These are phyloP conservation scores for Pinctada fucata DNA, from an alignment of 2,888 invertebrate species.

Conservation along the genomic window DNA sequence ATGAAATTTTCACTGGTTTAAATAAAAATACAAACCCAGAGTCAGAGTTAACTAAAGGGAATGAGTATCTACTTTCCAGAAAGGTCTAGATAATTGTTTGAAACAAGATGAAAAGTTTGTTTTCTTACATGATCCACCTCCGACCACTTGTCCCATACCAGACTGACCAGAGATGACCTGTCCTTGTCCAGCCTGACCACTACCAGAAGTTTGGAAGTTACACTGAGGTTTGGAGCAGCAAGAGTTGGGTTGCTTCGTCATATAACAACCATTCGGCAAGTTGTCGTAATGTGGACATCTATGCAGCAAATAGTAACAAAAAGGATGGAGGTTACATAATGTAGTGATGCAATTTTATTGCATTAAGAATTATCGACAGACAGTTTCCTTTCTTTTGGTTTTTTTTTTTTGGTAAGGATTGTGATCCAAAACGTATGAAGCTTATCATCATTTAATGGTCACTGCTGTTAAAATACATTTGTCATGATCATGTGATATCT, in stretches of 20 bases:
- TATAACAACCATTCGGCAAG: conserved; percentile 50
- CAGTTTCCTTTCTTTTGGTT: too few species aligned
- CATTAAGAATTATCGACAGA: background rate
- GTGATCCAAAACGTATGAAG: too few species aligned
- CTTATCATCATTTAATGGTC: too few species aligned
- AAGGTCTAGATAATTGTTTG: too few species aligned
- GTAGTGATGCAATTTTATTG: background rate
- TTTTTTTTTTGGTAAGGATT: too few species aligned
- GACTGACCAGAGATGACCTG: conserved; percentile 5
- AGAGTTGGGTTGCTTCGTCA: conserved; percentile 45
- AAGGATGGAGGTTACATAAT: background rate
- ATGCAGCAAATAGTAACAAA: background rate
- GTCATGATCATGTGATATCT: too few species aligned
- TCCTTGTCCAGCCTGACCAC: conserved; percentile 15
- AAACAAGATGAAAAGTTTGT: background rate
- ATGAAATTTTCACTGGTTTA: too few species aligned
- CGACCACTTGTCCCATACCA: background rate
- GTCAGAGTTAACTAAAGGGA: too few species aligned
- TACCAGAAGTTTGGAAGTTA: conserved; percentile 42
- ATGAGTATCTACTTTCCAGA: too few species aligned
- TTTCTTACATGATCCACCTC: background rate
- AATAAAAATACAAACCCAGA: too few species aligned
- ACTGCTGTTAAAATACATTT: too few species aligned
- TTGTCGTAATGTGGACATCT: conserved; percentile 56
- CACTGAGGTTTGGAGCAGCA: conserved; percentile 56